These are phyloP conservation scores for Centruroides vittatus DNA, from an alignment of 1,140 invertebrate genomes.

Conservation along the genomic window DNA sequence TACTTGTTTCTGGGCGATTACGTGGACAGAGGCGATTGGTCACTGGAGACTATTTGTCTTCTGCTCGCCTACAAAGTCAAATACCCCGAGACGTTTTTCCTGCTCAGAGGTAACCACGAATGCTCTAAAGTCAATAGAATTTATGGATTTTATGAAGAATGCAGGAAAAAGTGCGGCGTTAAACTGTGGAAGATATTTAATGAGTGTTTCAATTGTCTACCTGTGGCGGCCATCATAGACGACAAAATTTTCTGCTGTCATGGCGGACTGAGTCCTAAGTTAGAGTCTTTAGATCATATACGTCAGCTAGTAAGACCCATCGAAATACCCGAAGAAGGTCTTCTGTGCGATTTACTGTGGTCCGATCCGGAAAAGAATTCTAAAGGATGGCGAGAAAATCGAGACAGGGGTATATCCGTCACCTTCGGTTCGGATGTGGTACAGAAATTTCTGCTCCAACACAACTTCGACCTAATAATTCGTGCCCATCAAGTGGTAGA, in stretches of 20 bases:
- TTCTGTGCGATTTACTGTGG: constrained; percentile 80
- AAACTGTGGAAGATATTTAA: constrained; percentile 99
- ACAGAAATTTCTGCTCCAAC: constrained; percentile 98
- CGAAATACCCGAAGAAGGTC: constrained; percentile 47
- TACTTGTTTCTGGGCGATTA: too few species aligned
- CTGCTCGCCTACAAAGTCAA: constrained; percentile 93
- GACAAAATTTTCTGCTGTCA: constrained; percentile 34
- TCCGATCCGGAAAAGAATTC: constrained; percentile 74
- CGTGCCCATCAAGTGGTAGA: constrained; percentile 98
- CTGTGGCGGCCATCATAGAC: constrained; percentile 86
- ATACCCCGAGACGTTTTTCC: constrained; percentile 96
- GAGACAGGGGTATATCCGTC: constrained; percentile 94
- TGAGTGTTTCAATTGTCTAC: constrained; percentile 97
- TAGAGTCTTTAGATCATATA: constrained; percentile 38
- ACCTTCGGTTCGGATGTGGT: constrained; percentile 99
- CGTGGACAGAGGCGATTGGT: constrained; percentile 35
- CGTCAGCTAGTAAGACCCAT: constrained; percentile 39
- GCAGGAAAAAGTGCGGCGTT: constrained; percentile 95
- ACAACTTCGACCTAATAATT: constrained; percentile 91
- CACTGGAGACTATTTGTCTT: constrained; percentile 45
- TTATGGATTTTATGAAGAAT: constrained; percentile 98
- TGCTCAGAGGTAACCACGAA: constrained; percentile 96
- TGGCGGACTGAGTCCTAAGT: constrained; percentile 34
- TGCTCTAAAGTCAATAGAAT: constrained; percentile 99
- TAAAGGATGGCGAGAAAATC: constrained; percentile 94